Evolutionary conservation across 2,113 vertebrate species (phyloP).

Genomic region (Lonchura striata): DNA sequence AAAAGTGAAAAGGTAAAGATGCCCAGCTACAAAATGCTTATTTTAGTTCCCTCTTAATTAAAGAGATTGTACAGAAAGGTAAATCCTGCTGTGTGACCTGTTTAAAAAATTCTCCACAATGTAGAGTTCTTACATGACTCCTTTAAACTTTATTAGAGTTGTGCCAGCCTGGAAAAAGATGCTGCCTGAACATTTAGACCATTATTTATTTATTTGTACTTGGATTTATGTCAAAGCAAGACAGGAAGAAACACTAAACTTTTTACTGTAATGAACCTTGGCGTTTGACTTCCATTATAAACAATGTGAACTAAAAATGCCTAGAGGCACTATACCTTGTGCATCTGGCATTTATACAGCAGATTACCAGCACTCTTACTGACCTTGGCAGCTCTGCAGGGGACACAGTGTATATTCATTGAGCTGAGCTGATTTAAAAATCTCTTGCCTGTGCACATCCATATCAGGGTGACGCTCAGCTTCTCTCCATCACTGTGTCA

Average conservation of each 20-base stretch:
- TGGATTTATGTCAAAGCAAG: constrained; percentile 24
- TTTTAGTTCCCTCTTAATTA: background rate
- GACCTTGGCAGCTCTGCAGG: constrained; percentile 67
- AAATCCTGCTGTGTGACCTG: background rate
- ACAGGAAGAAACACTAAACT: constrained; percentile 40
- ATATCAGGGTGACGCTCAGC: constrained; percentile 35
- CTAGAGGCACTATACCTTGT: constrained; percentile 43
- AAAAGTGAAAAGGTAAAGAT: background rate
- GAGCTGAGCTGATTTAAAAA: constrained; percentile 48
- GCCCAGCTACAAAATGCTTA: background rate
- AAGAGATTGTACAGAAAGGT: background rate
- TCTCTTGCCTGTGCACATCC: constrained; percentile 29
- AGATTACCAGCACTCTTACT: constrained; percentile 54
- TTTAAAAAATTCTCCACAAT: background rate
- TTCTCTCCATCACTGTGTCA: constrained; percentile 21
- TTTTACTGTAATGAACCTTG: constrained; percentile 60
- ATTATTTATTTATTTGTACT: constrained; percentile 33
- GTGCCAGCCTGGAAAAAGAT: background rate
- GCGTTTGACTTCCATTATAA: constrained; percentile 61
- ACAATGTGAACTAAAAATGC: constrained; percentile 42
- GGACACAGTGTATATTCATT: constrained; percentile 59
- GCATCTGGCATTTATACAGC: constrained; percentile 57
- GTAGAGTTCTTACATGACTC: background rate
- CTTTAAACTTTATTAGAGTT: background rate
- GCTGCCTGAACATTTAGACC: background rate